Evolutionary conservation across 2,888 invertebrate genomes (phyloP).

Genomic region (Morpho helenor): DNA sequence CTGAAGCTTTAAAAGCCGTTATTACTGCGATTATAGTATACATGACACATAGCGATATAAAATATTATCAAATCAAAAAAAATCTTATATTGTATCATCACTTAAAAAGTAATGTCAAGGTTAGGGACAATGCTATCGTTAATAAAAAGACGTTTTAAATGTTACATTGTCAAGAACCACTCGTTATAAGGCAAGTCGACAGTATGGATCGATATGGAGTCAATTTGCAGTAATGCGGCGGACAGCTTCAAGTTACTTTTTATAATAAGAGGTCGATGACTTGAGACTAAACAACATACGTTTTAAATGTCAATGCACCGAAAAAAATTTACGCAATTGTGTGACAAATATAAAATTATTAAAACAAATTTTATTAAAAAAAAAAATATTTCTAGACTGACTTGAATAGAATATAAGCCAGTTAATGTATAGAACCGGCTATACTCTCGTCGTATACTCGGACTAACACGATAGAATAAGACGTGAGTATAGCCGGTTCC

Average conservation of each 20-base stretch:
- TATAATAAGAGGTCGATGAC: slow-evolving; percentile 62
- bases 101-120: no score
- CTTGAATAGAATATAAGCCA: no score
- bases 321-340: slow-evolving; percentile 33
- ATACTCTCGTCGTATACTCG: no score
- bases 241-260: slow-evolving; percentile 67
- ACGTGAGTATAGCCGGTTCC: no score
- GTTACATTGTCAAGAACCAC: slow-evolving; percentile 32
- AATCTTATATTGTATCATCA: no score
- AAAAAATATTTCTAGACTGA: not conserved
- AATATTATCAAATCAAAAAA: no score
- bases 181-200: slow-evolving; percentile 26
- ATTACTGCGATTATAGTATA: no score
- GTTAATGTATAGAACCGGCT: no score
- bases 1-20: no score
- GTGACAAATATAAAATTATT: not conserved
- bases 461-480: no score
- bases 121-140: no score
- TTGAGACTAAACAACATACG: slow-evolving; percentile 53
- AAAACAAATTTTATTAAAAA: not conserved
- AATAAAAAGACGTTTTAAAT: slow-evolving; percentile 13
- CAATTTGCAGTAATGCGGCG: slow-evolving; percentile 66
- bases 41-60: no score
- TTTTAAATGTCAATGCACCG: slow-evolving; percentile 52
- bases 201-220: slow-evolving; percentile 54